Base-by-base conservation (phyloP, 2,888 invertebrate genomes). In the Patella ulyssiponensis region DNA sequence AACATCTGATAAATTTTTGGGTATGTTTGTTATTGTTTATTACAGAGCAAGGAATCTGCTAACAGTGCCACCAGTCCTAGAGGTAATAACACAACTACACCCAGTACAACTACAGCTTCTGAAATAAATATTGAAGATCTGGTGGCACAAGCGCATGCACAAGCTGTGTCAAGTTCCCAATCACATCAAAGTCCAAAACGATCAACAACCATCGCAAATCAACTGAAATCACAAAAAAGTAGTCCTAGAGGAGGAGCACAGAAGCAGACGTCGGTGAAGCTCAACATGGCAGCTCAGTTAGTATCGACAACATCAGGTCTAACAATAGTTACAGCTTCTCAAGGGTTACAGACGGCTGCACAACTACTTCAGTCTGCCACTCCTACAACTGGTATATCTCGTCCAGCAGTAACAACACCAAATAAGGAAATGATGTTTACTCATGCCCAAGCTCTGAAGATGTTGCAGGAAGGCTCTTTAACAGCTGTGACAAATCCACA, bases 381-480 rank as follows among this genome's bases (percentile, higher is more conserved):
- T 64, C 20, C 23, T 20, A 23, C 23, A 3, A 23, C 64, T 11
- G 64, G 20, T 64, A 23, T 23, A 20, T 12, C 20, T 15, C 20
- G 64, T 23, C 20, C 23, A 64, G 20, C 64, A 23, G 64, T 64
- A 64, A 11, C 64, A 64, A 64, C 64, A 12, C 64, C 64, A 23
- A 64, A 64, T 64, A 64, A 64, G 23, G 64, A 64, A 23, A 64
- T 64, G 64, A 64, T 64, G 64, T 64, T 64, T 11, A 64, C 64
- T 4, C 64, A 64, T 64, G 64, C 64, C 23, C 64, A 64, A 14
- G 64, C 64, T 23, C 23, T 64, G 12, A 64, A 64, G 64, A 64
- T 64, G 64, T 23, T 64, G 4, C 64, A 64, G 1, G 64, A 23
- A 64, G 64, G 64, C 3, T 23, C 64, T 20, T 64, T 64, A 14